These are phyloP conservation scores for Hemithea aestivaria DNA, from an alignment of 2,888 invertebrate genomes.

Conservation along the genomic window DNA sequence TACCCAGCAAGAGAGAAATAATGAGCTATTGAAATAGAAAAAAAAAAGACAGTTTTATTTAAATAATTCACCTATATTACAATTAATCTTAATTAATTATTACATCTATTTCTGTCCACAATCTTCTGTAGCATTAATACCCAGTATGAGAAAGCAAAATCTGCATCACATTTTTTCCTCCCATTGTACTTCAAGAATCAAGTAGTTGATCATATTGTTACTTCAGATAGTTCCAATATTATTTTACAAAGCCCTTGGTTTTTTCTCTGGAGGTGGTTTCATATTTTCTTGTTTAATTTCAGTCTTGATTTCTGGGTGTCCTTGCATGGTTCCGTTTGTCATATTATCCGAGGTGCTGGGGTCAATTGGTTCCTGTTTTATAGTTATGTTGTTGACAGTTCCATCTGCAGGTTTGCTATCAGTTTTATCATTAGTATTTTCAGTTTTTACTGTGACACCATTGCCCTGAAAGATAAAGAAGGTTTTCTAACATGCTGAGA, in stretches of 20 bases:
- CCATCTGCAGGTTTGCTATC: conserved; percentile 60
- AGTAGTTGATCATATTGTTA: too few relatives aligned
- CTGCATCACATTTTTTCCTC: too few relatives aligned
- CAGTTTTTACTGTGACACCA: conserved; percentile 67
- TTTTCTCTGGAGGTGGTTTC: conserved; percentile 94
- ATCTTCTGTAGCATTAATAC: too few relatives aligned
- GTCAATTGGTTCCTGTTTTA: conserved; percentile 73
- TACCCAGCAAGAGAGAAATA: conserved; percentile 55
- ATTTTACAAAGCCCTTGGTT: conserved; percentile 77
- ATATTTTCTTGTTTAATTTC: conserved; percentile 86
- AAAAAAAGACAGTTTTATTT: not conserved
- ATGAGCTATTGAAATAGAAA: conserved; percentile 27
- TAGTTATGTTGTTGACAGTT: conserved; percentile 56
- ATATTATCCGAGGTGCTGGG: conserved; percentile 63
- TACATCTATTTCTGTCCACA: too few relatives aligned
- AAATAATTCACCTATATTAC: not conserved
- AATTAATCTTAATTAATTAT: conserved; percentile 3
- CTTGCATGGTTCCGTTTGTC: conserved; percentile 63
- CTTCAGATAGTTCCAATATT: not conserved
- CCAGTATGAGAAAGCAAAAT: too few relatives aligned
- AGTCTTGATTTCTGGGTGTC: conserved; percentile 80
- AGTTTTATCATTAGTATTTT: conserved; percentile 58
- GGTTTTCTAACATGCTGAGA: too few relatives aligned
- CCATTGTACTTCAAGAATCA: too few relatives aligned
- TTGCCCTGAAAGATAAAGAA: conserved; percentile 46